Evolutionary conservation across 2,797 vertebrate genomes (phyloP).

Genomic region (Buceros bicornis): DNA sequence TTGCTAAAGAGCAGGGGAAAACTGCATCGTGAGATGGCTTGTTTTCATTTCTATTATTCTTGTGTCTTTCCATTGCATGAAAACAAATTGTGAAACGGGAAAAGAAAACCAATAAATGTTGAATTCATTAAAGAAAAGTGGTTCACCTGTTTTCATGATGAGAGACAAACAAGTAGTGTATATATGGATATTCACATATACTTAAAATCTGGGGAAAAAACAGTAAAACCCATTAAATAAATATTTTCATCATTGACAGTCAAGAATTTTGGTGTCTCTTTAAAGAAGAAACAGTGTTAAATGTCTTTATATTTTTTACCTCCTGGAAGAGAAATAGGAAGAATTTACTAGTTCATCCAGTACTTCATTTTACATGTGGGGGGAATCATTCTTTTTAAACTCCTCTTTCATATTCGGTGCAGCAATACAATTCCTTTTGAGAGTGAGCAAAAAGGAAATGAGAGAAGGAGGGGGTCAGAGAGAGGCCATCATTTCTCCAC

Average conservation of each 20-base stretch:
- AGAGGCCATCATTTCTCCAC: not conserved
- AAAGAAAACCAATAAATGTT: not conserved
- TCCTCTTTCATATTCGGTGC: not conserved
- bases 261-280: not conserved
- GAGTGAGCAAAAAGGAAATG: not conserved
- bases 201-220: not conserved
- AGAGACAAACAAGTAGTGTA: not conserved
- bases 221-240: not conserved
- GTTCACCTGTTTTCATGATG: not conserved
- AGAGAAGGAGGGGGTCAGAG: not conserved
- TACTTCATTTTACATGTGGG: not conserved
- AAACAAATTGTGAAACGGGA: not conserved
- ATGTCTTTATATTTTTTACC: not conserved
- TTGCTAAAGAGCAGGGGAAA: not conserved
- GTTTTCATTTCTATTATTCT: not conserved
- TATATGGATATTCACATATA: not conserved
- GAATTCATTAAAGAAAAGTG: not conserved
- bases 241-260: not conserved
- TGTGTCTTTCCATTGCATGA: not conserved
- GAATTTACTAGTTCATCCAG: not conserved
- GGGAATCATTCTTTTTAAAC: not conserved
- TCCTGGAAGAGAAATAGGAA: not conserved
- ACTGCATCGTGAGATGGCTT: not conserved
- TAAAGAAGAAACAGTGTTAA: not conserved
- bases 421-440: conserved; percentile 2